These are phyloP conservation scores for Drosophila peninsularis DNA, from an alignment of 2,888 invertebrate species.

Conservation along the genomic window DNA sequence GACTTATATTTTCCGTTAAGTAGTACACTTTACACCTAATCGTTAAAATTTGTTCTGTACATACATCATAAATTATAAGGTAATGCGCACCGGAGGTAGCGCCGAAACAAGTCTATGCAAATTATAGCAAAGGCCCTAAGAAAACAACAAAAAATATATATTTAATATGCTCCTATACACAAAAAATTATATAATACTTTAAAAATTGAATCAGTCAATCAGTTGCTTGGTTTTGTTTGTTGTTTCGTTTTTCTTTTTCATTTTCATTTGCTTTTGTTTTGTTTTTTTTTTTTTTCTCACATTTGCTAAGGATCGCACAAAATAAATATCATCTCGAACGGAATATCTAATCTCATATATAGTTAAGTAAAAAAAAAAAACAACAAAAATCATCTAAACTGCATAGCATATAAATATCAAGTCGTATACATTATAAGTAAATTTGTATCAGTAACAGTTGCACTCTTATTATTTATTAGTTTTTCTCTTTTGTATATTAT, in stretches of 20 bases:
- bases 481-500: conserved; percentile 32
- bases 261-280: conserved; percentile 17
- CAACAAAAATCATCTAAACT: conserved; percentile 44
- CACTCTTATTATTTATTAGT: conserved; percentile 67
- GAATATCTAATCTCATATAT: conserved; percentile 64
- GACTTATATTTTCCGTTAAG: conserved; percentile 68
- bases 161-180: conserved; percentile 65
- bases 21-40: conserved; percentile 75
- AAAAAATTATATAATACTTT: conserved; percentile 75
- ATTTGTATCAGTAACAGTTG: conserved; percentile 76
- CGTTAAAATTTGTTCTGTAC: conserved; percentile 70
- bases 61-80: conserved; percentile 51
- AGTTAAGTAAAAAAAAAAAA: conserved; percentile 38
- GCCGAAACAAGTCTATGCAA: conserved; percentile 23
- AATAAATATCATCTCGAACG: conserved; percentile 64
- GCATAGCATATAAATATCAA: conserved; percentile 58
- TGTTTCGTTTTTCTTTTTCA: conserved; percentile 23
- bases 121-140: conserved; percentile 36
- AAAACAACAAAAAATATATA: conserved; percentile 19
- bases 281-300: conserved; percentile 17
- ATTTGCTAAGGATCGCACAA: conserved; percentile 52
- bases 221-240: conserved; percentile 57
- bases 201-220: conserved; percentile 74
- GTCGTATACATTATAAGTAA: conserved; percentile 69
- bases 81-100: conserved; percentile 20